These are phyloP conservation scores for Typhlichthys subterraneus DNA, from an alignment of 2,797 vertebrate genomes.

Conservation along the genomic window DNA sequence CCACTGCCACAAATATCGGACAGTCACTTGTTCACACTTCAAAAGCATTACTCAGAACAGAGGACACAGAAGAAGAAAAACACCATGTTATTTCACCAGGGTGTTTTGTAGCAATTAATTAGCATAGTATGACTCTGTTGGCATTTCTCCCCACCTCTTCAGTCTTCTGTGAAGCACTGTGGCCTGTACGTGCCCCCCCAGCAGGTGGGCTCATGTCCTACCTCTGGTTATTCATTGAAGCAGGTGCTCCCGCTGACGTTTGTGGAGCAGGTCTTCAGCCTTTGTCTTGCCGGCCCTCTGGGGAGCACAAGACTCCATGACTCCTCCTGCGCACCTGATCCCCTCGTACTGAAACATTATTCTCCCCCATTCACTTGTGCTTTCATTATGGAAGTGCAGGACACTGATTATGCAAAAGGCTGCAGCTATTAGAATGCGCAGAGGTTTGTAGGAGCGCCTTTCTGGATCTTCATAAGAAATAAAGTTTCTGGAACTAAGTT, in stretches of 20 bases:
- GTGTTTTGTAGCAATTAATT: constrained; percentile 47
- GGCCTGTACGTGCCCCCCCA: constrained; percentile 58
- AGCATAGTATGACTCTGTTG: constrained; percentile 25
- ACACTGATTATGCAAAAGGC: constrained; percentile 50
- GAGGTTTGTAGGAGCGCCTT: constrained; percentile 25
- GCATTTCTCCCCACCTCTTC: constrained; percentile 19
- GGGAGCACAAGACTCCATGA: constrained; percentile 54
- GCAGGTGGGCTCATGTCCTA: constrained; percentile 63
- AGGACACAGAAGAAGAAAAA: constrained; percentile 1
- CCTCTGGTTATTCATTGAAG: constrained; percentile 67
- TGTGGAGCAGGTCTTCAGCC: constrained; percentile 69
- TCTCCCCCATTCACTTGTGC: background rate
- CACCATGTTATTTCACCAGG: background rate
- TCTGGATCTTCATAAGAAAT: constrained; percentile 58
- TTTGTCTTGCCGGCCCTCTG: constrained; percentile 63
- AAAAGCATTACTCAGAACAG: background rate
- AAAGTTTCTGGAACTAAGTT: constrained; percentile 61
- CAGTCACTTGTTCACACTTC: background rate
- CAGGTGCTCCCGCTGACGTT: constrained; percentile 72
- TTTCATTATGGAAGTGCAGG: constrained; percentile 41
- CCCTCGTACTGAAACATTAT: constrained; percentile 48
- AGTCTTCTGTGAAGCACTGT: constrained; percentile 33
- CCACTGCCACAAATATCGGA: too few species aligned
- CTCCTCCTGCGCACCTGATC: constrained; percentile 63
- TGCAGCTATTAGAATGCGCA: constrained; percentile 51